phyloP scores from a whole-genome alignment of 2,113 vertebrate species.

The Corythornis vintsioides region DNA sequence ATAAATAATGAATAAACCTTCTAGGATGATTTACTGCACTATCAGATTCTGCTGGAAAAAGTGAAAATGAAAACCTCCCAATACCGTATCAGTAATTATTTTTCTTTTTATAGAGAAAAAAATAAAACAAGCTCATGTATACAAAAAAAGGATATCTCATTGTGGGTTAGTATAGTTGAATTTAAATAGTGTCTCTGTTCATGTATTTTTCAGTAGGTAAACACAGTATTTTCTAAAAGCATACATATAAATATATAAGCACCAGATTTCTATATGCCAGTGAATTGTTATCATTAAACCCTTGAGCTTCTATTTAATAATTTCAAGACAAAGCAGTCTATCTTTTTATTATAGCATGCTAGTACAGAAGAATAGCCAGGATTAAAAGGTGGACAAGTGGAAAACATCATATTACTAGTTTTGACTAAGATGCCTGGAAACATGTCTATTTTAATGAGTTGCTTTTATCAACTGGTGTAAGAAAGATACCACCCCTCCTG shows the following conservation, averaged over 20 bases:
- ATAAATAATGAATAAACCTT: not conserved
- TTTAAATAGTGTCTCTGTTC: not conserved
- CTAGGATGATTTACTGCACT: not conserved
- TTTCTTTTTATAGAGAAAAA: not conserved
- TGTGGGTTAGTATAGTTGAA: not conserved
- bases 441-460: not conserved
- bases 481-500: not conserved
- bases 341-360: not conserved
- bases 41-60: not conserved
- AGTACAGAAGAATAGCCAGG: not conserved
- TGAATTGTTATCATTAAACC: not conserved
- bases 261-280: not conserved
- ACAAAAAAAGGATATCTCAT: not conserved
- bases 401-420: not conserved
- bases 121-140: not conserved
- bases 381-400: not conserved
- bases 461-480: not conserved
- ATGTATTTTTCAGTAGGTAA: not conserved
- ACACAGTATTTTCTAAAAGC: not conserved
- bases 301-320: not conserved
- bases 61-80: not conserved
- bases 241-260: not conserved
- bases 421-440: not conserved
- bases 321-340: not conserved
- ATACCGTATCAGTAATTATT: not conserved